Evolutionary conservation across 2,888 invertebrate genomes (phyloP), one percentile per base, ranked within the genome.

Genomic region (Lasioglossum oenotherae): DNA sequence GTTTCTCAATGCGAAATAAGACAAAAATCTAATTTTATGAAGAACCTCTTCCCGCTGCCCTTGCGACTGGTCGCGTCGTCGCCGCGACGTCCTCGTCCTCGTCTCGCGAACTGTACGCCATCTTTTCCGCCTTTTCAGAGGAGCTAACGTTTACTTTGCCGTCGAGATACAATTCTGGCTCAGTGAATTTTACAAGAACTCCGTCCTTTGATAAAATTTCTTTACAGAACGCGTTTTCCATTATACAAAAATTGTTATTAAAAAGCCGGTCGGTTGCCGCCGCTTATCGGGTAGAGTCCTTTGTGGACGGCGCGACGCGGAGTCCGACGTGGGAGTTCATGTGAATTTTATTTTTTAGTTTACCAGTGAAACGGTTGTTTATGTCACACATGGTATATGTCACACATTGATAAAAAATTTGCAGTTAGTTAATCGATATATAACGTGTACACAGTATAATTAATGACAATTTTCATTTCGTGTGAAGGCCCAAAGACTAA

Each of bases 171-270:
- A 60, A 74, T 23, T 64, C 60, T 38, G 41, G 41, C n/a, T 35
- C n/a, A 60, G 60, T 44, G 27, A 75, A 19, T 44, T 41, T 75
- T 75, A 60, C 60, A 75, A 27, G 74, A 74, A 57, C n/a, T 57
- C n/a, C n/a, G 71, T 41, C n/a, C 71, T 73, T 73, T 73, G 44
- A 73, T 27, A 73, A 44, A 31, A 44, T 73, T 44, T 73, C 72
- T 27, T 16, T 46, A 16, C 19, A 73, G 44, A 44, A 73, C 27
- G 44, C 4, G 46, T 44, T 46, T 73, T 31, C 44, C 16, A 27
- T 46, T 64, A 27, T 19, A 46, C 44, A 73, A 27, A 73, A 73
- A 46, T 73, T 31, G 27, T 46, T 46, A 27, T 67, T 41, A 14
- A 38, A 69, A 69, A 69, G 69, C 69, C 64, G 64, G 64, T 64